Conservation (phyloP, 2,888 invertebrate genomes). For the Eugnorisma glareosa region DNA sequence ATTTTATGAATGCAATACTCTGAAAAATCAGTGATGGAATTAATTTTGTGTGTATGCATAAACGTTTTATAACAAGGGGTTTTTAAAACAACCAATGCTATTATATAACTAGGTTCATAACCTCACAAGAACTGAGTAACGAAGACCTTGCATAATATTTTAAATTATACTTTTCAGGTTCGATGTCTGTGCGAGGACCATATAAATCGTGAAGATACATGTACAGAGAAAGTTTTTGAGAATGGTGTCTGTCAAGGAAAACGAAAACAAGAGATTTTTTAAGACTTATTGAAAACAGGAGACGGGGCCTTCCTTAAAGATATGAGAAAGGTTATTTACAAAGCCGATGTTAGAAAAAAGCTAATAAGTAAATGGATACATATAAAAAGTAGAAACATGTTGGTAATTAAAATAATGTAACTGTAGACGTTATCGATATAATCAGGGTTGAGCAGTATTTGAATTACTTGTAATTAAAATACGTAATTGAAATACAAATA, state of each 20-base stretch:
- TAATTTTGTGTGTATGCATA: too few relatives aligned
- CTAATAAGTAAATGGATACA: neutral
- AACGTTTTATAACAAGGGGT: neutral
- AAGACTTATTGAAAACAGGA: too few relatives aligned
- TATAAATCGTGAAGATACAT: neutral
- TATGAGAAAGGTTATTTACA: neutral
- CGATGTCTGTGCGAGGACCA: neutral
- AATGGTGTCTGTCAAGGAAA: neutral
- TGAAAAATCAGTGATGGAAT: too few relatives aligned
- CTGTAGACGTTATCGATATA: too few relatives aligned
- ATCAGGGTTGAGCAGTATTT: conserved; percentile 26
- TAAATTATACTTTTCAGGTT: neutral
- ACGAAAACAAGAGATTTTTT: neutral
- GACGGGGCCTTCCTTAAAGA: neutral
- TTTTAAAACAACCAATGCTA: neutral
- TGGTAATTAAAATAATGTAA: too few relatives aligned
- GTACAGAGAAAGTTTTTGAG: neutral
- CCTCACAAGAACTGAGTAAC: neutral
- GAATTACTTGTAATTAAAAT: conserved; percentile 70
- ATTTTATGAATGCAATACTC: neutral
- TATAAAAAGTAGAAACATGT: too few relatives aligned
- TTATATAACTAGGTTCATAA: neutral
- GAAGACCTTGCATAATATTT: neutral
- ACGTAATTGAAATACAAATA: conserved; percentile 72
- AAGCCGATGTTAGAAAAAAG: neutral